phyloP scores from a whole-genome alignment of 30 jellyfish, hydroid and myxozoan species.

The Haliclystus octoradiatus region DNA sequence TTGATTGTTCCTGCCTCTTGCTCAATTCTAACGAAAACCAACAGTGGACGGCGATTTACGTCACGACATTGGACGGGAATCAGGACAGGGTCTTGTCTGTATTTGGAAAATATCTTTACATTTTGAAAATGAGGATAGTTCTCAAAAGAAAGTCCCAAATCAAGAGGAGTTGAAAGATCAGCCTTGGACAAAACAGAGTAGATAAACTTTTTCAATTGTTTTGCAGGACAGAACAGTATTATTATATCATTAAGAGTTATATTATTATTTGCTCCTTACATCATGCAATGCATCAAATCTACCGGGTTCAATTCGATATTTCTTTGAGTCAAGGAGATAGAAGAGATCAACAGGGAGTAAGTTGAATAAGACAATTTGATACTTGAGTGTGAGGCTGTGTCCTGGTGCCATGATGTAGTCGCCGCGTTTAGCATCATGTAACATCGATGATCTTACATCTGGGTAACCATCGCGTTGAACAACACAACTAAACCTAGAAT shows the following conservation, averaged over 20 bases:
- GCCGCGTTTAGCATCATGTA: constrained; percentile 36
- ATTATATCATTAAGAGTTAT: too few species aligned
- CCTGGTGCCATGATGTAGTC: constrained; percentile 64
- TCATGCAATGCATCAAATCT: constrained; percentile 61
- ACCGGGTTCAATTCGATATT: constrained; percentile 84
- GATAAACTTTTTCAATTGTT: background rate
- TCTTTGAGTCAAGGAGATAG: constrained; percentile 29
- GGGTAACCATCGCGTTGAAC: constrained; percentile 62
- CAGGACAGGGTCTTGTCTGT: constrained; percentile 44
- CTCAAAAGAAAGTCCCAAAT: constrained; percentile 83
- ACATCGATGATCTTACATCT: constrained; percentile 31
- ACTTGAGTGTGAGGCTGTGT: constrained; percentile 54
- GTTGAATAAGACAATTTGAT: constrained; percentile 56
- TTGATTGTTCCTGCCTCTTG: constrained; percentile 57
- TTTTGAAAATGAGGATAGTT: constrained; percentile 62
- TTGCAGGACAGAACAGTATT: background rate
- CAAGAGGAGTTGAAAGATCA: constrained; percentile 43
- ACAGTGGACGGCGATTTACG: constrained; percentile 54
- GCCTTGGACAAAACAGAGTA: constrained; percentile 17
- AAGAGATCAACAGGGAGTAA: constrained; percentile 81
- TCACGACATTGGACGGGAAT: constrained; percentile 71
- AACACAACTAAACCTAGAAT: constrained; percentile 30
- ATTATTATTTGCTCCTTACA: too few species aligned
- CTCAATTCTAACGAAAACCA: constrained; percentile 50
- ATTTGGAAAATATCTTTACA: constrained; percentile 48